phyloP scores from a whole-genome alignment of 1,140 invertebrate species.

The Tyrophagus putrescentiae region DNA sequence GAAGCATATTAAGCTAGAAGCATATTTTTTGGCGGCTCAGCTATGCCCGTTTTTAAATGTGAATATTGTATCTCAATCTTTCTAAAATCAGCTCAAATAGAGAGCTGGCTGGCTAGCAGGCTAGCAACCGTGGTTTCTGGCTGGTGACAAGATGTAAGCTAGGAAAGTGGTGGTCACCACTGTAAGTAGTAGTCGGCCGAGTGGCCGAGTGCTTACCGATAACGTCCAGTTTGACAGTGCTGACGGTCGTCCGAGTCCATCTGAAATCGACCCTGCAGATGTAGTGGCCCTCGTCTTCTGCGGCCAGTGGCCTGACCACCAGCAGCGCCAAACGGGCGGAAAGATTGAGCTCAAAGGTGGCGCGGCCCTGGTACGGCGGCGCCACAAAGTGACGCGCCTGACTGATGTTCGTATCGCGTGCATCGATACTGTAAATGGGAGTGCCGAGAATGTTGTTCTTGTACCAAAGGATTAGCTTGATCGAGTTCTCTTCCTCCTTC shows the following conservation, averaged over 20 bases:
- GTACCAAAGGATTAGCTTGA: conserved; percentile 20
- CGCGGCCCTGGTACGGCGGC: conserved; percentile 1
- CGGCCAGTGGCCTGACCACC: neutral
- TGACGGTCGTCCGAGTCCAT: conserved; percentile 5
- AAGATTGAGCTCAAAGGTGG: conserved; percentile 14
- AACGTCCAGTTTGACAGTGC: conserved; percentile 7
- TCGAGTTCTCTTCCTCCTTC: neutral
- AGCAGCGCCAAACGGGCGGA: neutral
- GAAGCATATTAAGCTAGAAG: too few relatives aligned
- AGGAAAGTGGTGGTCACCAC: too few relatives aligned
- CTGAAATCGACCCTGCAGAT: conserved; percentile 15
- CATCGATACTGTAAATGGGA: conserved; percentile 21
- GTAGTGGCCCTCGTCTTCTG: conserved; percentile 8
- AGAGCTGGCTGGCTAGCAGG: too few relatives aligned
- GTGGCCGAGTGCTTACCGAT: conserved; percentile 20
- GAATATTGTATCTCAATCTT: too few relatives aligned
- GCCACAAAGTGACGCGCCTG: conserved; percentile 16
- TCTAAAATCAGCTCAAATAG: too few relatives aligned
- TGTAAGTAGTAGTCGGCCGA: too few relatives aligned
- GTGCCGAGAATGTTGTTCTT: conserved; percentile 17
- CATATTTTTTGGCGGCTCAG: too few relatives aligned
- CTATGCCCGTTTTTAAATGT: too few relatives aligned
- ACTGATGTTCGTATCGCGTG: neutral
- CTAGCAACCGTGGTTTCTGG: too few relatives aligned
- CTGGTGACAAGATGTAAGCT: too few relatives aligned